phyloP scores from a whole-genome alignment of 1,140 invertebrate species.

The Leptopilina clavipes region DNA sequence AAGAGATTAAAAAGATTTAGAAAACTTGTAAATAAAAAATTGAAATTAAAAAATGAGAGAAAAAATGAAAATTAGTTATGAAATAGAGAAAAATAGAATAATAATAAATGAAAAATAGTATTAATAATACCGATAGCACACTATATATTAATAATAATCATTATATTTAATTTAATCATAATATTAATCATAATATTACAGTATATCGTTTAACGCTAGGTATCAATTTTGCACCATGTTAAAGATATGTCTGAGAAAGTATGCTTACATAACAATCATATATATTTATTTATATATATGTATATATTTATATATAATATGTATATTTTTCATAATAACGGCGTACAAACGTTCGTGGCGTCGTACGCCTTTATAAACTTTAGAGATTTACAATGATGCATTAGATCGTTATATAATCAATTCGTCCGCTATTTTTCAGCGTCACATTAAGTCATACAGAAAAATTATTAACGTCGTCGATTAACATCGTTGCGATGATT shows the following conservation, averaged over 20 bases:
- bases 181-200: slow-evolving; percentile 34
- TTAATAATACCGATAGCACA: slow-evolving; percentile 25
- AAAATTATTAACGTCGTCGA: slow-evolving; percentile 30
- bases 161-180: slow-evolving; percentile 33
- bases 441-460: slow-evolving; percentile 26
- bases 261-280: slow-evolving; percentile 36
- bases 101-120: not conserved
- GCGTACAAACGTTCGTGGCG: slow-evolving; percentile 32
- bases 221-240: slow-evolving; percentile 45
- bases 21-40: no score
- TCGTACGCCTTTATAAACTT: slow-evolving; percentile 34
- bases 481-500: slow-evolving; percentile 33
- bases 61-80: no score
- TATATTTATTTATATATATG: slow-evolving; percentile 29
- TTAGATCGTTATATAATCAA: slow-evolving; percentile 31
- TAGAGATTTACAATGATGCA: slow-evolving; percentile 35
- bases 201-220: slow-evolving; percentile 37
- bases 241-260: slow-evolving; percentile 44
- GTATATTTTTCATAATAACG: slow-evolving; percentile 34
- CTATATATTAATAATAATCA: slow-evolving; percentile 24
- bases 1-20: no score
- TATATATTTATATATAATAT: slow-evolving; percentile 35
- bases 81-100: no score
- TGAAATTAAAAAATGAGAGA: no score
- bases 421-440: slow-evolving; percentile 21